Base-by-base conservation (phyloP, 2,888 invertebrate species). In the Fissipunctia ypsillon region DNA sequence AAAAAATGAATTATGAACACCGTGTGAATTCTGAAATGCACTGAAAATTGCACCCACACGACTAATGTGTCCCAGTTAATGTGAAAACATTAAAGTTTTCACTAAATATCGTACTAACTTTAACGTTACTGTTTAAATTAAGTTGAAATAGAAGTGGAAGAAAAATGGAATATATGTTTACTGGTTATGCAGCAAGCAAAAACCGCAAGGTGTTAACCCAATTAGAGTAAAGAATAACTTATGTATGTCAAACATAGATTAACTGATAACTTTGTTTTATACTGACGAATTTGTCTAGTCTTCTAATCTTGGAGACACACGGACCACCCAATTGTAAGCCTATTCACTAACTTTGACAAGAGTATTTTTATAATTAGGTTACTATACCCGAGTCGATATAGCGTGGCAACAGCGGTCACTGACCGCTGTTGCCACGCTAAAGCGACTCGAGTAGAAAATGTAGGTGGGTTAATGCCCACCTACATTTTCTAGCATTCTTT, bases 11-110 rank as follows among this genome's bases (percentile, higher is more conserved):
- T 69, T 78, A 76, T 72, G 61, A 67, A 66, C 41, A 76, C 56
- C 48, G 56, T 48, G 71, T 59, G 76, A 35, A 28, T 64, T 60
- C 67, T 73, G 48, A 68, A 82, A 76, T 76, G 76, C 78, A 69
- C 43, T 66, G 81, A 56, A 76, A 81, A 85, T 61, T 76, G 73
- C 73, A 78, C 85, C 81, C 84, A 63, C 67, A 75, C 69, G 83
- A 59, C 41, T 72, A 84, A 81, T 85, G 73, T 72, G 68, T 85
- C 54, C 63, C 54, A 64, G 63, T 81, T 84, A 79, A 68, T 65
- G 74, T 48, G 45, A 16, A 59, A 66, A 71, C 65, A 63, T 69
- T 74, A 70, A 63, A 81, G 57, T 81, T 81, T 71, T 19, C 25
- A 43, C 70, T 57, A 68, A 71, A 72, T 77, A 77, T 66, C 73